Evolutionary conservation across 2,113 vertebrate genomes (phyloP), one percentile per base, ranked within the genome.

Genomic region (Plotosus lineatus): DNA sequence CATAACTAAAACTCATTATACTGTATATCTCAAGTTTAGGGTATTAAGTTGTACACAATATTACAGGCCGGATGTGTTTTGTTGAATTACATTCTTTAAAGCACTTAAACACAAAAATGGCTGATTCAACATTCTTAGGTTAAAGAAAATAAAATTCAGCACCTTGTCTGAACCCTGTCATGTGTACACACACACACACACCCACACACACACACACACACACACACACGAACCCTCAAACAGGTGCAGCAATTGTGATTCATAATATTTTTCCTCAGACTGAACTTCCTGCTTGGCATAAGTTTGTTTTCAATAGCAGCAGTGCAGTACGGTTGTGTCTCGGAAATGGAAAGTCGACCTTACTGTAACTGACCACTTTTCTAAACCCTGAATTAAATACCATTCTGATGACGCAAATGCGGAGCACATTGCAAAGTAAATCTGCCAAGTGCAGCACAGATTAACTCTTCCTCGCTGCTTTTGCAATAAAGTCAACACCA

Each of bases 331-430:
- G 19, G 48, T 58, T 50, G 33, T 42, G 69, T 48, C 58, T 63
- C 21, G 71, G 81, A 82, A 77, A 65, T 73, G 73, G 80, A 77
- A 85, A 82, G 55, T 46, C 72, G 65, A 60, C 63, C 40, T 83
- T 83, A 83, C 78, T 80, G 84, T 77, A 74, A 85, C 58, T 73
- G 84, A 83, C 81, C 48, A 58, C 71, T 61, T 77, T 63, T 83
- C 66, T 61, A 51, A 83, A 77, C 73, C 60, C 28, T 46, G 61
- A 76, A 82, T 68, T 51, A 68, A 77, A 85, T 80, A 74, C 78
- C 31, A 51, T 80, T 83, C 65, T 28, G 36, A 51, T 74, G 77
- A 63, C 68, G 68, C 56, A 77, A 63, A 65, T 82, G 28, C 63
- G 51, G 21, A n/a, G n/a, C 14, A 46, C 60, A 58, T 42, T 58